phyloP scores from a whole-genome alignment of 53 echinoderm and acorn worm species.

The Luidia sarsii region DNA sequence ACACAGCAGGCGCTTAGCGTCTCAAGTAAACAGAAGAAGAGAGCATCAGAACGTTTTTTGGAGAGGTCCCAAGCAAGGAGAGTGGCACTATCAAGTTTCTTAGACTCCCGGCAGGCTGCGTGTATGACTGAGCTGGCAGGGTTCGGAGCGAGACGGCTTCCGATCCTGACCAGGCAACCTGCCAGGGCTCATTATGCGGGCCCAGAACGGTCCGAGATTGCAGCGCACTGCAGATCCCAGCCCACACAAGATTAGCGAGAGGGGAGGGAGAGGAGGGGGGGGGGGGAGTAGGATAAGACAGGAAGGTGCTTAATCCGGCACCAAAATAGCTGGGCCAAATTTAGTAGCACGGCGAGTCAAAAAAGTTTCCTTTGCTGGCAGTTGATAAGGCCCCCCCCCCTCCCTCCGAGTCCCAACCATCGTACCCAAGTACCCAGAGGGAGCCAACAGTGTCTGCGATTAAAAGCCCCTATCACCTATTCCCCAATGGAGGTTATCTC shows the following conservation, averaged over 20 bases:
- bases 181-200: constrained; percentile 40
- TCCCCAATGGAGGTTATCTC: neutral
- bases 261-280: no score
- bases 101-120: no score
- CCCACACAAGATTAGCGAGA: neutral
- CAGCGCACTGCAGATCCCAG: neutral
- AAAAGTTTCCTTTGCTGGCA: neutral
- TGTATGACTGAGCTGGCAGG: no score
- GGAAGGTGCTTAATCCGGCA: constrained; percentile 27
- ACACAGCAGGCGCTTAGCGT: neutral
- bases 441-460: no score
- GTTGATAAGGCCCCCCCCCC: constrained; percentile 26
- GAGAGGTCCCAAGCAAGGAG: no score
- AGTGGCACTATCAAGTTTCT: no score
- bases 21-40: neutral
- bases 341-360: constrained; percentile 7
- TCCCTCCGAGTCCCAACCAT: no score
- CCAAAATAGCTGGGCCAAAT: constrained; percentile 37
- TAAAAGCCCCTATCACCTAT: no score
- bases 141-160: constrained; percentile 5
- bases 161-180: constrained; percentile 35
- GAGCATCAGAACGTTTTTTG: neutral
- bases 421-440: no score
- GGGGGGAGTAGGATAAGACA: no score
- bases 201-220: neutral